phyloP scores from a whole-genome alignment of 2,888 invertebrate genomes.

The Amphipyra berbera region DNA sequence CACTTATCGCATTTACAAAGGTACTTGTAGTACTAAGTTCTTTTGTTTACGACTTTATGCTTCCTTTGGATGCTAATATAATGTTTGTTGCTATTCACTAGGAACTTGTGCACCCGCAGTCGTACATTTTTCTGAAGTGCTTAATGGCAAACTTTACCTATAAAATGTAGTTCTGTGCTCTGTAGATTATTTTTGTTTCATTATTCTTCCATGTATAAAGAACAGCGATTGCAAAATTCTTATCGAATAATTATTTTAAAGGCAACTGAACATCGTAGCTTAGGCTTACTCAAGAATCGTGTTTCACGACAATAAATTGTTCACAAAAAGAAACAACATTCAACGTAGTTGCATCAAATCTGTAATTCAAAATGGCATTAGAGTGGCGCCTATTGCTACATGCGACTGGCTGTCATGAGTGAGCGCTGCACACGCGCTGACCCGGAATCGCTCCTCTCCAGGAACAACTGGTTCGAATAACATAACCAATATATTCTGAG shows the following conservation, averaged over 20 bases:
- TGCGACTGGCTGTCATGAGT: conserved; percentile 57
- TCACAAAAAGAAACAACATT: conserved; percentile 31
- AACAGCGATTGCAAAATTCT: neutral
- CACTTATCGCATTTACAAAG: too few relatives aligned
- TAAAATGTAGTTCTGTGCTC: too few relatives aligned
- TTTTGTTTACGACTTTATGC: too few relatives aligned
- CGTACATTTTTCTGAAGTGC: too few relatives aligned
- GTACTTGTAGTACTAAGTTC: too few relatives aligned
- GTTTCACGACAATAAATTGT: conserved; percentile 29
- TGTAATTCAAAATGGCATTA: conserved; percentile 53
- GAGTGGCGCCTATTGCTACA: conserved; percentile 53
- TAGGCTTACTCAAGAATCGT: conserved; percentile 25
- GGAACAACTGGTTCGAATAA: conserved; percentile 69
- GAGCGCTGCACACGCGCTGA: conserved; percentile 71
- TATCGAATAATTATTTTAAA: neutral
- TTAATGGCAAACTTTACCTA: too few relatives aligned
- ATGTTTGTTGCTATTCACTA: too few relatives aligned
- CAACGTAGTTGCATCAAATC: conserved; percentile 45
- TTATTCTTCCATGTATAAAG: too few relatives aligned
- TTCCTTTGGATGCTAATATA: too few relatives aligned
- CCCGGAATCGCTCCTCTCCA: conserved; percentile 70
- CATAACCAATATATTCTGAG: conserved; percentile 63
- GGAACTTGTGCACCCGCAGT: too few relatives aligned
- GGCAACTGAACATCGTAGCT: conserved; percentile 2
- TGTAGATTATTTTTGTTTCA: too few relatives aligned